phyloP scores from a whole-genome alignment of 2,113 vertebrate genomes.

The Hydrochoerus hydrochaeris region DNA sequence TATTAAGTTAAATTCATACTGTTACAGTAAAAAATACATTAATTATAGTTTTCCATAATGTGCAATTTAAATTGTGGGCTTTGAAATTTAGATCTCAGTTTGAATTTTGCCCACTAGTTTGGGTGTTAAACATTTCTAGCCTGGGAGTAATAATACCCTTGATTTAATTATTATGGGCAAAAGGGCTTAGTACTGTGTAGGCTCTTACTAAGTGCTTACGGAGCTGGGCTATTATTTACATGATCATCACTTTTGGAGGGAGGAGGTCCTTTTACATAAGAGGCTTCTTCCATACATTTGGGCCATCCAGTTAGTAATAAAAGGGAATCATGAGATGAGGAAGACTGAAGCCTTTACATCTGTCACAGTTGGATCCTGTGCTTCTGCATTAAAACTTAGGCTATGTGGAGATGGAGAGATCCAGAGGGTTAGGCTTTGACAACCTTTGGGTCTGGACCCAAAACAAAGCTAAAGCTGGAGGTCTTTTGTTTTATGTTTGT shows the following conservation, averaged over 20 bases:
- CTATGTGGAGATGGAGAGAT: neutral
- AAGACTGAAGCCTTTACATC: neutral
- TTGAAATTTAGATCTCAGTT: neutral
- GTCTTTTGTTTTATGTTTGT: neutral
- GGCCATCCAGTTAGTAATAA: neutral
- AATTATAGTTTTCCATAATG: neutral
- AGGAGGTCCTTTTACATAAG: neutral
- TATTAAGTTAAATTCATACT: slow-evolving; percentile 27
- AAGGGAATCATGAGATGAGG: neutral
- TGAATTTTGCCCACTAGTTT: neutral
- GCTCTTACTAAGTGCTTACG: neutral
- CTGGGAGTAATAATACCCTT: neutral
- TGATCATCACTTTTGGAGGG: neutral
- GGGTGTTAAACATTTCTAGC: neutral
- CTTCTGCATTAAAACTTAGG: neutral
- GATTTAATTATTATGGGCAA: neutral
- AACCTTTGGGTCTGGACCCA: too few relatives aligned
- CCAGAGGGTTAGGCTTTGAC: neutral
- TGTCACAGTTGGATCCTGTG: neutral
- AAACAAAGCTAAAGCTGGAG: neutral
- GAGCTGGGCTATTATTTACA: neutral
- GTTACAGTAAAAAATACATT: slow-evolving; percentile 13
- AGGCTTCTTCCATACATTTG: neutral
- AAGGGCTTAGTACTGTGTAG: neutral
- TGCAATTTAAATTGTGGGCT: neutral